Evolutionary conservation across 2,797 vertebrate genomes (phyloP), one percentile per base, ranked within the genome.

Genomic region (Aeoliscus strigatus): DNA sequence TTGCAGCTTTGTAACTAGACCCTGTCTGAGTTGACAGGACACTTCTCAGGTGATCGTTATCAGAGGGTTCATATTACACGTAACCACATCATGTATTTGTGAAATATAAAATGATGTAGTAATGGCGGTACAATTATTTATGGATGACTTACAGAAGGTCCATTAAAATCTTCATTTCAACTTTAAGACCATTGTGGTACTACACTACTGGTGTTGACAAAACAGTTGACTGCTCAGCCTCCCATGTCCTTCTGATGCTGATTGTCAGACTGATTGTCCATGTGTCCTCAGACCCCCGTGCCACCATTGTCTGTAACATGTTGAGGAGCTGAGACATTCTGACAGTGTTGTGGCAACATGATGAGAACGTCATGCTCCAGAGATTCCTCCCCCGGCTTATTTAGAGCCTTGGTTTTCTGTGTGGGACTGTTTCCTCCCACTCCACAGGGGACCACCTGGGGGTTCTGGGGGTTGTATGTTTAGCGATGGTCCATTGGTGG

Each of bases 301-400:
- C 34, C 53, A 40, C 57, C 46, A 55, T 49, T 30, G 37, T 65
- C 63, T 46, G 27, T 42, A 18, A 24, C 55, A 63, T 54, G 18
- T 27, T 47, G 44, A 48, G 48, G 56, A 75, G 67, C 55, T 52
- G 59, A 58, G 74, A 79, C 79, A 80, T 70, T 71, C 66, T 66
- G 40, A 54, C 45, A 24, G 13, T 87, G 80, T 87, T 84, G 64
- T 84, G 81, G 59, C 77, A 86, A 83, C 81, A 87, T 14, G 25
- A 49, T 44, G 52, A 64, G 63, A 75, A 62, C 39, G 51, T 80
- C 66, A 64, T 70, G 80, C 58, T 72, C 66, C 27, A 81, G 37
- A 64, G 70, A 46, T 41, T 60, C 24, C 63, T 49, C 39, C 46
- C 37, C 17, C 29, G 6, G 18, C 18, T 21, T 21, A 21, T 40